Evolutionary conservation across 2,113 vertebrate species (phyloP).

Genomic region (Forbesichthys agassizii): DNA sequence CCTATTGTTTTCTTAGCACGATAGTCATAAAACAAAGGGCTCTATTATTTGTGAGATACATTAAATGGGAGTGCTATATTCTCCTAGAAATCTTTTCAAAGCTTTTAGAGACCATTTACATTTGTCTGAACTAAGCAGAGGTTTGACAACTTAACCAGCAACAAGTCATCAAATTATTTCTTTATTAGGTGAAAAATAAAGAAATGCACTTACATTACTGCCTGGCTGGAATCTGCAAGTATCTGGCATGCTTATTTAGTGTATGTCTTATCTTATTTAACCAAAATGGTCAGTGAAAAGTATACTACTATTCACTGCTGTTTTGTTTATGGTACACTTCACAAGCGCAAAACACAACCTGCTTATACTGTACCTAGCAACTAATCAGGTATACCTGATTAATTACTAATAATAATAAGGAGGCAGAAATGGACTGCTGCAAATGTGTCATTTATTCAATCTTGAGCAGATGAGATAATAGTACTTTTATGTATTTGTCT

Average conservation of each 20-base stretch:
- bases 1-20: no score
- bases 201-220: not conserved
- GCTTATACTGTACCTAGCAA: not conserved
- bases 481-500: not conserved
- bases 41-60: no score
- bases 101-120: not conserved
- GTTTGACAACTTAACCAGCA: not conserved
- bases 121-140: not conserved
- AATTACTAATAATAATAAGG: not conserved
- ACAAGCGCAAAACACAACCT: no score
- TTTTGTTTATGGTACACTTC: no score
- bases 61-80: no score
- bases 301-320: no score
- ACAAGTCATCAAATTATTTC: not conserved
- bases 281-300: no score
- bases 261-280: no score
- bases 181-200: slow-evolving; percentile 8
- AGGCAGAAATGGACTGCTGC: not conserved
- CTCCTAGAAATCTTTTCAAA: no score
- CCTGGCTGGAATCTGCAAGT: no score
- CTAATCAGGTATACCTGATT: not conserved
- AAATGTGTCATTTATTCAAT: not conserved
- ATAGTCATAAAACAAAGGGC: no score
- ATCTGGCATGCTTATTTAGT: no score
- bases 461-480: not conserved